Evolutionary conservation across 1,140 invertebrate species (phyloP), one percentile per base, ranked within the genome.

Genomic region (Thalassaphorura encarpata): DNA sequence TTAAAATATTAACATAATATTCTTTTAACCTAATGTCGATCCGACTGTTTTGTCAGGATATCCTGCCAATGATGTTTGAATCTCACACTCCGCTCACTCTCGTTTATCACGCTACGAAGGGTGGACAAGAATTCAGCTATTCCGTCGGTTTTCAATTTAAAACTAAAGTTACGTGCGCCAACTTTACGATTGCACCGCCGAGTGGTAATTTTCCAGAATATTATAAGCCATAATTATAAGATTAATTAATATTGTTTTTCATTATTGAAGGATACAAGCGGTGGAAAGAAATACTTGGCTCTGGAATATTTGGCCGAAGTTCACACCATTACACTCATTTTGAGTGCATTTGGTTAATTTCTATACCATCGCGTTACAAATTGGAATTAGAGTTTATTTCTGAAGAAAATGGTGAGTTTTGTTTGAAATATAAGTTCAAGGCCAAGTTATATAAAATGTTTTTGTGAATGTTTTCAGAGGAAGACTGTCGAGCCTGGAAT

Each of bases 41-140:
- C 83, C 66, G 83, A 83, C 23, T 79, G 80, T 66, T 83, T 83
- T 66, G 21, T 16, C 43, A 64, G 59, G 59, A 61, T 33, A 46
- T 42, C 29, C 53, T 64, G 15, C 62, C 62, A 13, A 58, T 64
- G 55, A 58, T 56, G 18, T 64, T 64, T 52, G 58, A 61, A 24
- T 54, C 62, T 33, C 53, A 56, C 28, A 50, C 52, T 16, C 58
- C 56, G 23, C 41, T 64, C 41, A 64, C 58, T 5, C 56, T 64
- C 18, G 58, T 64, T 23, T 64, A 61, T 46, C 62, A 64, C 42
- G 62, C 62, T 13, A 63, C 62, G 15, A 54, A 58, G 40, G 54
- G 52, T 26, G 54, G 62, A 39, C 49, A 52, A 13, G 62, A 61
- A 31, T 64, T 64, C 31, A 64, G 56, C 49, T 64, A 64, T 40